Evolutionary conservation across 2,113 vertebrate species (phyloP).

Genomic region (Anthoscopus minutus): DNA sequence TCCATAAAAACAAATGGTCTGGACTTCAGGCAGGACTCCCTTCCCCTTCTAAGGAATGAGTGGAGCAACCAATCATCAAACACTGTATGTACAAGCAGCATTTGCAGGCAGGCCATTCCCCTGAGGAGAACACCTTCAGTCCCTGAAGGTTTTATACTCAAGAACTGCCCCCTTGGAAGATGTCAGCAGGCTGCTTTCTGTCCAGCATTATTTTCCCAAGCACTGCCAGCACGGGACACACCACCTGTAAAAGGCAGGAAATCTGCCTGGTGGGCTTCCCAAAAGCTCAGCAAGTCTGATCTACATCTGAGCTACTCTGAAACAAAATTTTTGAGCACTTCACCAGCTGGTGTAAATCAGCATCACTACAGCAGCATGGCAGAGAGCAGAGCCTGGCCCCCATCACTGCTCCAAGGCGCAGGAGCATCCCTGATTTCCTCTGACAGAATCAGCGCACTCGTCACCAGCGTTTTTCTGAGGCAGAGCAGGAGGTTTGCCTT

Average conservation of each 20-base stretch:
- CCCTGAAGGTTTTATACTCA: not conserved
- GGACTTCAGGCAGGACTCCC: not conserved
- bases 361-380: not conserved
- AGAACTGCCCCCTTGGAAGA: not conserved
- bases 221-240: not conserved
- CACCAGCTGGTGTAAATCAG: not conserved
- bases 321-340: not conserved
- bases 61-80: not conserved
- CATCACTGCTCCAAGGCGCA: not conserved
- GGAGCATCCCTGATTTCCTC: conserved; percentile 34
- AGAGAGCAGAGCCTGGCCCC: not conserved
- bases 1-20: not conserved
- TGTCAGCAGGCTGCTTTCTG: not conserved
- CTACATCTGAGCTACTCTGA: accelerated
- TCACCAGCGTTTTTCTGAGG: not conserved
- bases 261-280: accelerated
- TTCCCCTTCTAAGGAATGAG: not conserved
- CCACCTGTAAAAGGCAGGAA: not conserved
- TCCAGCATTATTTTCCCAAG: not conserved
- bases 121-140: not conserved
- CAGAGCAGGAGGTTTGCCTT: conserved; percentile 39
- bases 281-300: not conserved
- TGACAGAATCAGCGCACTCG: conserved; percentile 43
- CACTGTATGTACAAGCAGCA: too few species aligned
- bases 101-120: not conserved